Conservation (phyloP, 1,140 invertebrate species). For the Anadara kagoshimensis region DNA sequence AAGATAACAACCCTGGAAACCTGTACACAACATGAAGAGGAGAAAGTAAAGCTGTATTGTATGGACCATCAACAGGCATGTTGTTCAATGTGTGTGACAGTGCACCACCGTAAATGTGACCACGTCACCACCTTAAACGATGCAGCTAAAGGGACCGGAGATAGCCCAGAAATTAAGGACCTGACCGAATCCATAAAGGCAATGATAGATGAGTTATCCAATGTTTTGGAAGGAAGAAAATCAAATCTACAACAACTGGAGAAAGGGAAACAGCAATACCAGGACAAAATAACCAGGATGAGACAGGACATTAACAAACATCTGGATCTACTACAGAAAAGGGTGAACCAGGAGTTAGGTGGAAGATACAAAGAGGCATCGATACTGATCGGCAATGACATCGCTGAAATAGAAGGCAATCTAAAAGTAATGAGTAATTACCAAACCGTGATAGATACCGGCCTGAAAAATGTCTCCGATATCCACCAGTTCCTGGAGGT, state of each 20-base stretch:
- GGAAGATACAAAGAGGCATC: neutral
- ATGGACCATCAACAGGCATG: too few relatives aligned
- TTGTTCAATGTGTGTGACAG: slow-evolving; percentile 11
- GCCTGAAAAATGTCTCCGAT: slow-evolving; percentile 5
- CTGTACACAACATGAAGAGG: neutral
- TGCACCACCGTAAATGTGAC: slow-evolving; percentile 6
- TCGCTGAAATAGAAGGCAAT: neutral
- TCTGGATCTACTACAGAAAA: too few relatives aligned
- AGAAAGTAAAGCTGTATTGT: slow-evolving; percentile 3
- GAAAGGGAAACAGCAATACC: neutral
- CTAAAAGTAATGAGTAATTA: neutral
- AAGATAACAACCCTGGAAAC: neutral
- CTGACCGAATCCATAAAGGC: neutral
- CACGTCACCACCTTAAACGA: neutral
- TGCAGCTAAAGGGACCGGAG: neutral
- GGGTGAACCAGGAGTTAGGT: too few relatives aligned
- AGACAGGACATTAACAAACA: neutral
- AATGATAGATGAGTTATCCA: neutral
- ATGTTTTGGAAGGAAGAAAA: neutral
- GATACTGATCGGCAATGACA: neutral
- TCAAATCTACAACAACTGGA: neutral
- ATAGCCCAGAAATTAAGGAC: neutral
- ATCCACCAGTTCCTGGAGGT: neutral
- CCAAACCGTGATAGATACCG: neutral
- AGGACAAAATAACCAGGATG: neutral